These are phyloP conservation scores for Leiothrix lutea DNA, from an alignment of 2,113 vertebrate species.

Conservation along the genomic window DNA sequence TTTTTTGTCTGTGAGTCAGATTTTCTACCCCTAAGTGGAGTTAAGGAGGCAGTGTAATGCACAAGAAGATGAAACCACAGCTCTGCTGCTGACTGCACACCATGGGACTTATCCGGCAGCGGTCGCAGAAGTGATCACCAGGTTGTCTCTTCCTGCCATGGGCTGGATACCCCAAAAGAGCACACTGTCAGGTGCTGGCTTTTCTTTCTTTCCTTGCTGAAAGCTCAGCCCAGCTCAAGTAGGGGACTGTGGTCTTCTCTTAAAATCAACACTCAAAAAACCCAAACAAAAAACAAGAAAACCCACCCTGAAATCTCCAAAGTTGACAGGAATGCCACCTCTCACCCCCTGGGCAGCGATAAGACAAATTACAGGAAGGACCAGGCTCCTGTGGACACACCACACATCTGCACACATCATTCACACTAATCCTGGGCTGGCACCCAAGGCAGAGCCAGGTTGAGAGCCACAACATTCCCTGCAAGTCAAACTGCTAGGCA, in stretches of 20 bases:
- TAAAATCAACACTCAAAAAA: not conserved
- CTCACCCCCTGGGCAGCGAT: fast-evolving
- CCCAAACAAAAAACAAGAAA: not conserved
- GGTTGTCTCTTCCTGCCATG: not conserved
- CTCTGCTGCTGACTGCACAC: fast-evolving
- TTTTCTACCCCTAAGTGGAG: not conserved
- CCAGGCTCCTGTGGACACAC: not conserved
- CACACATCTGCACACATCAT: not conserved
- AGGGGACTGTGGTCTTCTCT: not conserved
- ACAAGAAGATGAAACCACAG: not conserved
- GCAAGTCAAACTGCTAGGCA: not conserved
- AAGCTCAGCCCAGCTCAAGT: not conserved
- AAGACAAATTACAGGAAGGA: not conserved
- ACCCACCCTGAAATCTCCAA: not conserved
- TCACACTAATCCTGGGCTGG: not conserved
- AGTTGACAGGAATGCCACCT: fast-evolving
- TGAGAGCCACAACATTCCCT: not conserved
- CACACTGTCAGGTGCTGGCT: fast-evolving
- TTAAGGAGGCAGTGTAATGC: not conserved
- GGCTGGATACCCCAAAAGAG: not conserved
- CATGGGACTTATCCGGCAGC: fast-evolving
- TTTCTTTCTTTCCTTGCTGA: not conserved
- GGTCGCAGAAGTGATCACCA: fast-evolving
- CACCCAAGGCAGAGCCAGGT: not conserved
- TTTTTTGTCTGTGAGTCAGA: not conserved